Conservation (phyloP, 2,888 invertebrate genomes). For the Limenitis camilla region DNA sequence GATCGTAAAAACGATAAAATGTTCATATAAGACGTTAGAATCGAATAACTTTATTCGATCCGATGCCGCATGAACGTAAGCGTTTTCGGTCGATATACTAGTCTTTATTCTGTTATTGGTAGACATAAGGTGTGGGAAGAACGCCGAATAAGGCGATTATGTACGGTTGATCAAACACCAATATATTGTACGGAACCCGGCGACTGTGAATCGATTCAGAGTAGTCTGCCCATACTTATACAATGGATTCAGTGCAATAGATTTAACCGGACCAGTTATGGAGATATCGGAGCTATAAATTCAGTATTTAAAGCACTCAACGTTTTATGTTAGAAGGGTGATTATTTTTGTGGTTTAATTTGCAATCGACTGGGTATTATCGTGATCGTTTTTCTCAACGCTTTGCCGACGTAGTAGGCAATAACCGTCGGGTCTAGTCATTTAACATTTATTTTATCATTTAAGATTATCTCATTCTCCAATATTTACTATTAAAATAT, state of each 20-base stretch:
- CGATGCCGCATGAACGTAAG: slow-evolving; percentile 50
- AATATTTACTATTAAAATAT: too few species aligned
- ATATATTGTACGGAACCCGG: slow-evolving; percentile 46
- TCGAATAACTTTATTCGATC: slow-evolving; percentile 61
- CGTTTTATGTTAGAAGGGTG: slow-evolving; percentile 48
- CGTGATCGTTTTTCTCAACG: slow-evolving; percentile 41
- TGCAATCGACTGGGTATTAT: slow-evolving; percentile 46
- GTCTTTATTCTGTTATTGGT: slow-evolving; percentile 27
- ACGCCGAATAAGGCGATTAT: slow-evolving; percentile 46
- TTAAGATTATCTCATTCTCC: slow-evolving; percentile 1
- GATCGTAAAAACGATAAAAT: slow-evolving; percentile 63
- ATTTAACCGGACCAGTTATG: slow-evolving; percentile 47
- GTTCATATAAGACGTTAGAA: slow-evolving; percentile 59
- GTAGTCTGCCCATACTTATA: slow-evolving; percentile 27
- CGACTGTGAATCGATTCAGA: slow-evolving; percentile 27
- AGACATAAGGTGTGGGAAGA: slow-evolving; percentile 55
- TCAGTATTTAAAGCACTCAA: slow-evolving; percentile 40
- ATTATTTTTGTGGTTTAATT: slow-evolving; percentile 66
- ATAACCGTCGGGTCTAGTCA: slow-evolving; percentile 14
- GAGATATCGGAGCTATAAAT: slow-evolving; percentile 38
- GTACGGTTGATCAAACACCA: slow-evolving; percentile 44
- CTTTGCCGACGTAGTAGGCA: slow-evolving; percentile 19
- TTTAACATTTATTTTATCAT: slow-evolving; percentile 14
- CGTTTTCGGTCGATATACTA: slow-evolving; percentile 38
- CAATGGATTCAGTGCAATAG: slow-evolving; percentile 32